phyloP scores from a whole-genome alignment of 1,140 invertebrate species.

The Cylas formicarius region DNA sequence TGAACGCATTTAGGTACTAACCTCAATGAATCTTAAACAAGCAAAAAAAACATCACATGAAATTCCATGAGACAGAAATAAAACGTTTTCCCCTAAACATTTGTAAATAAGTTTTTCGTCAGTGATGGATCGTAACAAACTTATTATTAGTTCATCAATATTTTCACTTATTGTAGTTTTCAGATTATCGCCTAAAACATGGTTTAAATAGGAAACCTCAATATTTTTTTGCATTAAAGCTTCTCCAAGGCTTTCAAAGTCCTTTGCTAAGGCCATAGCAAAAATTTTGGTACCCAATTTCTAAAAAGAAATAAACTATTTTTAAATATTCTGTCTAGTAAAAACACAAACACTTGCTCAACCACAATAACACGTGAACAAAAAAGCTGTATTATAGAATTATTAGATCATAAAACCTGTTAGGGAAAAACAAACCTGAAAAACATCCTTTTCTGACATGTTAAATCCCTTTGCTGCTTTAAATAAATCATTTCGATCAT shows the following conservation, averaged over 20 bases:
- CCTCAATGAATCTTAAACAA: conserved; percentile 24
- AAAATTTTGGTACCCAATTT: conserved; percentile 23
- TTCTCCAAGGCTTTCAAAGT: conserved; percentile 19
- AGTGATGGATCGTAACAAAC: conserved; percentile 18
- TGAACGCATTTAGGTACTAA: no score
- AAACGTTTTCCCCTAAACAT: conserved; percentile 20
- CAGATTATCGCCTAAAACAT: conserved; percentile 23
- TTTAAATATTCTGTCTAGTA: no score
- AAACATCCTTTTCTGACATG: conserved; percentile 31
- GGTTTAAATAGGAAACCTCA: conserved; percentile 13
- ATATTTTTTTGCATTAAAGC: conserved; percentile 15
- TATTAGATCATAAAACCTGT: no score
- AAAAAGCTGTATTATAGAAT: no score
- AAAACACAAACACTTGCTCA: no score
- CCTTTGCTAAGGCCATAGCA: conserved; percentile 20
- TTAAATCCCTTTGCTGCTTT: conserved; percentile 25
- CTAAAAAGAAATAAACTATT: no score
- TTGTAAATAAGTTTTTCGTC: conserved; percentile 23
- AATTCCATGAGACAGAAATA: conserved; percentile 18
- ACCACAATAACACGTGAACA: no score
- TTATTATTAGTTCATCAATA: conserved; percentile 27
- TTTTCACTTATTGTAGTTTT: conserved; percentile 24
- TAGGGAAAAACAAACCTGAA: no score
- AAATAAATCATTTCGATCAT: conserved; percentile 29
- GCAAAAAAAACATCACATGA: conserved; percentile 15